Base-by-base conservation (phyloP, 1,140 invertebrate species). In the Pomphorhynchus laevis region DNA sequence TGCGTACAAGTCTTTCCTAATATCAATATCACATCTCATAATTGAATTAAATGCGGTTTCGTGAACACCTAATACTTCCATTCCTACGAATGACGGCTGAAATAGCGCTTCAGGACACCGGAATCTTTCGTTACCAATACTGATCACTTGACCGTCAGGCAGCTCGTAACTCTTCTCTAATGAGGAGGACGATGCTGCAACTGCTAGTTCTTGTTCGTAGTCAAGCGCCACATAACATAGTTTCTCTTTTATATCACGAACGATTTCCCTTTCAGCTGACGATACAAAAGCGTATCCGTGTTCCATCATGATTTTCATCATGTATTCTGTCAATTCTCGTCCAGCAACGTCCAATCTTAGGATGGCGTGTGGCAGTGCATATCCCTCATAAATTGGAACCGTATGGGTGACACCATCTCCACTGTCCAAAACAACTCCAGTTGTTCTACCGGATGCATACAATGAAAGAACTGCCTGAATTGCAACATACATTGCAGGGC, bases 231-330 rank as follows among this genome's bases (percentile, higher is more conserved):
- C 72, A 59, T 76, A 76, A 65, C 72, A 76, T 33, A 77, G 64
- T 57, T 76, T 77, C 55, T 76, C 72, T 64, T 76, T 38, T 11
- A 41, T 43, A 38, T 43, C 29, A 5, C 35, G 20, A 20, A 41
- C 40, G 21, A 41, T 41, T 41, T 41, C 40, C 21, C 40, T 34
- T 18, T 43, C 34, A 20, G 35, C 35, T 6, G 33, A 82, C 58
- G 79, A 86, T 50, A 75, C 82, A 69, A 86, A 86, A 17, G 71
- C 74, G 65, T 84, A 84, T 49, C 79, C 79, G 56, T 77, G 66
- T 64, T 86, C 77, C 48, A 76, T 86, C 47, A 86, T 65, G 66
- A 86, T 82, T 65, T 77, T 82, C 72, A 79, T 77, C 55, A 84
- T 66, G 66, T 84, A 84, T 61, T 80, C 75, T 49, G 79, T 86